Base-by-base conservation (phyloP, 1,140 invertebrate species). In the Wasmannia auropunctata region DNA sequence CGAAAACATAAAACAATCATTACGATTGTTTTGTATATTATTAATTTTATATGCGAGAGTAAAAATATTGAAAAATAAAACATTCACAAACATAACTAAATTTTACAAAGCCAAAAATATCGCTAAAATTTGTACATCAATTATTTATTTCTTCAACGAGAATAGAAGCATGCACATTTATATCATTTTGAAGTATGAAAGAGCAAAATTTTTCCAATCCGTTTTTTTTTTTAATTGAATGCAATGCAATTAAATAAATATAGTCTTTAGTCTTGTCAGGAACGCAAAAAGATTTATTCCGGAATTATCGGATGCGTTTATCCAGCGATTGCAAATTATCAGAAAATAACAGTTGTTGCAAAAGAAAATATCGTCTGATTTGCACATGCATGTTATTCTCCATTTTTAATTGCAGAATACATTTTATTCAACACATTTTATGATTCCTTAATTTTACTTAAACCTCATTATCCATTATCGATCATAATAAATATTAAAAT, bases 311-410 rank as follows among this genome's bases (percentile, higher is more conserved):
- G 7, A 65, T 25, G 16, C 28, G 7, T 79, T 67, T 56, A 51
- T 40, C 4, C 4, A 75, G 22, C 14, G 8, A 58, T 40, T 19
- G 37, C 16, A 62, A 76, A 76, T 76, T 62, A 62, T 7, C 8
- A n/a, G 16, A 28, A 75, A 75, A 75, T 60, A 60, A 43, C 16
- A 11, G 37, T 49, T 31, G 16, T 34, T 49, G 34, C n/a, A 2
- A 46, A 63, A 62, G 16, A 76, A 77, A 63, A 77, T 77, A 49
- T 34, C 40, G 6, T 11, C 6, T 25, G n/a, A 77, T 34, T 77
- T 63, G 11, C 19, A 77, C 11, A 62, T 28, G 3, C 28, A 19
- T 19, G 28, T 31, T 31, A 31, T 22, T 49, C 3, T 49, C 0
- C 19, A 63, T 63, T 62, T n/a, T 19, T 7, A 56, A 22, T 58